Base-by-base conservation (phyloP, 2,888 invertebrate species). In the Euphydryas editha region DNA sequence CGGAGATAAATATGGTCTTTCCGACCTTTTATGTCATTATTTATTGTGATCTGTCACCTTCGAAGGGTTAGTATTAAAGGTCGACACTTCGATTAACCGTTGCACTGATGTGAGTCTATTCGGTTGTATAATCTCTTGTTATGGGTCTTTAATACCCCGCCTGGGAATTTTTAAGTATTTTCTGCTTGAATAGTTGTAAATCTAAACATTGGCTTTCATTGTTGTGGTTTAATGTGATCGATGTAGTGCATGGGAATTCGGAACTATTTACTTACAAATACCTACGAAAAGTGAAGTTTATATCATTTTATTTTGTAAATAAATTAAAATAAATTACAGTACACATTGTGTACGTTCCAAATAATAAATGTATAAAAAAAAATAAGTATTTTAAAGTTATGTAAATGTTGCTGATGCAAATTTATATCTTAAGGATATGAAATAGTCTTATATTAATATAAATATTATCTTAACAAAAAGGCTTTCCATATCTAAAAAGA, bases 81-180 rank as follows among this genome's bases (percentile, higher is more conserved):
- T 82, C 79, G 79, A 82, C 84, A 84, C 83, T 81, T 84, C 80
- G 77, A 80, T 84, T 85, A 86, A 83, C 87, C 84, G 82, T 81
- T 79, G 75, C 75, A 81, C 80, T 72, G 75, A 73, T 70, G 74
- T 78, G 81, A 59, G 79, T 76, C 76, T 77, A 75, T 78, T 76
- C 77, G 74, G 74, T 75, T 75, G 69, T 76, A 42, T 51, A 64
- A 66, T 64, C 74, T 55, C 58, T 61, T 68, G 68, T 64, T 64
- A 65, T 72, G 71, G 78, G 72, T 76, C 75, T 74, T 71, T 76
- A 72, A 72, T 72, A 75, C 79, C 80, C 71, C 44, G 73, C 78
- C 82, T 92, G 91, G 90, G 91, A 92, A 91, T 83, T 79, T 83
- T 77, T 75, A 70, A 78, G 82, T 76, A 85, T 85, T 88, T 89